Conservation (phyloP, 2,113 vertebrate species). For the Heloderma charlesbogerti region DNA sequence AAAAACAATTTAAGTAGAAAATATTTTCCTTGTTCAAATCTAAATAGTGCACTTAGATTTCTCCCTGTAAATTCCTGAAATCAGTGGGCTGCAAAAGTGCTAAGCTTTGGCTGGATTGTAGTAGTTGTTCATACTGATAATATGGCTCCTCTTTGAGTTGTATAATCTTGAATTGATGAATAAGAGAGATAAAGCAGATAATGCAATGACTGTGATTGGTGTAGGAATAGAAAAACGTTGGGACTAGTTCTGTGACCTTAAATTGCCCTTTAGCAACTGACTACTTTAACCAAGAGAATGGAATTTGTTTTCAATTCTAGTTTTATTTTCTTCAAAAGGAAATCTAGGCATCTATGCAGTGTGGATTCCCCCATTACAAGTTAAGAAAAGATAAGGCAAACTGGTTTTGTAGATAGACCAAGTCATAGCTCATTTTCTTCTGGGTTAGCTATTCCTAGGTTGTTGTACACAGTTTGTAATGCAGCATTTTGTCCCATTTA, state of each 20-base stretch:
- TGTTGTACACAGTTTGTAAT: neutral
- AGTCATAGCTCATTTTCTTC: neutral
- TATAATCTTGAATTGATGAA: neutral
- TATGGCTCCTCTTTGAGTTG: neutral
- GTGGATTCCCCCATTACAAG: neutral
- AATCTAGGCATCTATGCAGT: neutral
- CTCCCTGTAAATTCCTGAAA: neutral
- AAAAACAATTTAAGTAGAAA: no score
- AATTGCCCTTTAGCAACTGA: neutral
- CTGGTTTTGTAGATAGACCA: neutral
- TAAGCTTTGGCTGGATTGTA: neutral
- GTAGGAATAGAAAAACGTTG: neutral
- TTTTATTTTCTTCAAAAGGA: neutral
- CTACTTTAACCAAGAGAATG: neutral
- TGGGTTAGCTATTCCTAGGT: slow-evolving; percentile 18
- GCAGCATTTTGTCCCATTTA: neutral
- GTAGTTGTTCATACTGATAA: neutral
- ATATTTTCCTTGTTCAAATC: no score
- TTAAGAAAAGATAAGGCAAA: neutral
- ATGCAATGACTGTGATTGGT: neutral
- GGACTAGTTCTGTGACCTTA: neutral
- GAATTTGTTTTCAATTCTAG: neutral
- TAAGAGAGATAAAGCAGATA: neutral
- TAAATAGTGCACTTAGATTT: neutral
- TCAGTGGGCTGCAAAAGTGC: neutral